Conservation (phyloP, 2,113 vertebrate genomes). For the Macrotis lagotis region DNA sequence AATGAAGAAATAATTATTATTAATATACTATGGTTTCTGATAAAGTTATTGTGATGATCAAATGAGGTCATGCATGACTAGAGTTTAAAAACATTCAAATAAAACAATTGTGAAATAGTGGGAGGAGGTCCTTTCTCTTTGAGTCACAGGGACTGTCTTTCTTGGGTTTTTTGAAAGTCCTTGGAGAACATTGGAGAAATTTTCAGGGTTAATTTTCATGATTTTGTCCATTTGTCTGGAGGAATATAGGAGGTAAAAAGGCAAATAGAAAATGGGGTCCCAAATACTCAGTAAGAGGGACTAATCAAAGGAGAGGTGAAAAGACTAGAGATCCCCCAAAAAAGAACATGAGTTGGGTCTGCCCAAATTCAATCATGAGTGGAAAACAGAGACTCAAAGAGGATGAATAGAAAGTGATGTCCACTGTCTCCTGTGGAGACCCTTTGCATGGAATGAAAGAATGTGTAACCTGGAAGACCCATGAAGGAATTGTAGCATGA, state of each 20-base stretch:
- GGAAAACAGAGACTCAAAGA: not conserved
- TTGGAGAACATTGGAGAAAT: no score
- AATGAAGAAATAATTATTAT: no score
- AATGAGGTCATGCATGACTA: no score
- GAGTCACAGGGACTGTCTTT: no score
- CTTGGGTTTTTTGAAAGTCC: no score
- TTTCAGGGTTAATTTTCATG: not conserved
- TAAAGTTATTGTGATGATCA: no score
- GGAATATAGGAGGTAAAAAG: not conserved
- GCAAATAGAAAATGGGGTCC: not conserved
- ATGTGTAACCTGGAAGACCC: not conserved
- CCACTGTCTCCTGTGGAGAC: not conserved
- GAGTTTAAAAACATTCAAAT: no score
- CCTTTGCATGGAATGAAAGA: not conserved
- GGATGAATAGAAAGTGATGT: not conserved
- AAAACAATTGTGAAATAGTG: no score
- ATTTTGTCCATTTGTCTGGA: not conserved
- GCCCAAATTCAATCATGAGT: no score
- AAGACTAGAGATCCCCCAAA: not conserved
- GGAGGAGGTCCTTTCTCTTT: no score
- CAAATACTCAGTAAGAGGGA: not conserved
- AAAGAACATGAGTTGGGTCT: not conserved
- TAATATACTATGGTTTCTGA: no score
- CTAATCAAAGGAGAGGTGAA: not conserved
- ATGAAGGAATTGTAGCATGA: not conserved